phyloP scores from a whole-genome alignment of 2,113 vertebrate genomes.

The Cephalopholis sonnerati region DNA sequence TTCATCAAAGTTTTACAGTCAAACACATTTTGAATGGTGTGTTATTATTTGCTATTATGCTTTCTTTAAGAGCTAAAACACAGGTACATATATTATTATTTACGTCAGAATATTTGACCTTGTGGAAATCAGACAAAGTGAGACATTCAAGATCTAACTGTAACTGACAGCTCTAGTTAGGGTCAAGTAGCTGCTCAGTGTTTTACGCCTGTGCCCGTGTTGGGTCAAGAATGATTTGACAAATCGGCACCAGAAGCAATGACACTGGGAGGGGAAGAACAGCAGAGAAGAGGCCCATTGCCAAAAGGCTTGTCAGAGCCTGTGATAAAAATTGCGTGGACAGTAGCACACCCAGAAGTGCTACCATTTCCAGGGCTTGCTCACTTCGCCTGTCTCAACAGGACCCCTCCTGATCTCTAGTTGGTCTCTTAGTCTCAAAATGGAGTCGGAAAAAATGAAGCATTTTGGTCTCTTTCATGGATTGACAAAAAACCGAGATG shows the following conservation, averaged over 20 bases:
- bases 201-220: constrained; percentile 25
- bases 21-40: neutral
- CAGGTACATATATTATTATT: neutral
- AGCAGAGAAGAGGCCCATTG: constrained; percentile 52
- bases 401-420: constrained; percentile 56
- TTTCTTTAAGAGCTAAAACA: neutral
- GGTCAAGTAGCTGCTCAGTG: constrained; percentile 47
- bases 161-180: constrained; percentile 58
- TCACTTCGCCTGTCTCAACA: constrained; percentile 77
- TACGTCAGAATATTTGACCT: constrained; percentile 34
- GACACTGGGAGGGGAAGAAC: constrained; percentile 42
- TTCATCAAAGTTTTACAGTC: neutral
- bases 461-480: neutral
- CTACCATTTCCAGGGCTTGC: constrained; percentile 65
- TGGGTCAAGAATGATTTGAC: constrained; percentile 59
- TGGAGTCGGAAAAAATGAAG: constrained; percentile 43
- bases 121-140: constrained; percentile 41
- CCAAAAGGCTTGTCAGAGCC: constrained; percentile 79
- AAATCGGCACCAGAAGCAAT: constrained; percentile 63
- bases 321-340: constrained; percentile 74
- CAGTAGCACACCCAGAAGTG: constrained; percentile 76
- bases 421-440: constrained; percentile 54
- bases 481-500: neutral
- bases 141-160: constrained; percentile 31
- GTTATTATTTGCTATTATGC: neutral